phyloP scores from a whole-genome alignment of 2,113 vertebrate species.

The Dinomys branickii region DNA sequence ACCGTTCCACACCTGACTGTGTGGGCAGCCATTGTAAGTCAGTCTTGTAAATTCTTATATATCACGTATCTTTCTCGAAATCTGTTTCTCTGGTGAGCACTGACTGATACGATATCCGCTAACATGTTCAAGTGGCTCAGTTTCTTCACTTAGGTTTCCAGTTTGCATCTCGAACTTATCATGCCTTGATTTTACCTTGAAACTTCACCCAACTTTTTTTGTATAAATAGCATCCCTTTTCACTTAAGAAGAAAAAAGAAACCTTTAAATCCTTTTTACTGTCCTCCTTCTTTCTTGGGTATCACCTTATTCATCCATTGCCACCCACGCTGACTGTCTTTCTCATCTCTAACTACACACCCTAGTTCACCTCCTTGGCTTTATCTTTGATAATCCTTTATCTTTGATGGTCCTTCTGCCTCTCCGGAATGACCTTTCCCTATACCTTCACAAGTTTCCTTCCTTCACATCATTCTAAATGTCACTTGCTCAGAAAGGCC shows the following conservation, averaged over 20 bases:
- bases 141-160: background rate
- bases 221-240: background rate
- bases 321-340: background rate
- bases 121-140: background rate
- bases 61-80: background rate
- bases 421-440: background rate
- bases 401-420: background rate
- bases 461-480: background rate
- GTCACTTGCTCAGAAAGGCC: background rate
- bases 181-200: background rate
- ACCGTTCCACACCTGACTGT: background rate
- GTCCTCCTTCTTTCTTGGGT: background rate
- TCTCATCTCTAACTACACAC: background rate
- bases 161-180: background rate
- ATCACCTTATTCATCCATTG: background rate
- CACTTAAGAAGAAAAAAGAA: background rate
- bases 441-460: background rate
- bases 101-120: background rate
- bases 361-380: background rate
- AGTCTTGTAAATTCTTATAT: background rate
- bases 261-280: background rate
- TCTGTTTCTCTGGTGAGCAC: background rate
- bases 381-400: background rate
- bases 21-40: background rate
- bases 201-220: background rate